phyloP scores from a whole-genome alignment of 2,888 invertebrate genomes.

The Hermodice carunculata region DNA sequence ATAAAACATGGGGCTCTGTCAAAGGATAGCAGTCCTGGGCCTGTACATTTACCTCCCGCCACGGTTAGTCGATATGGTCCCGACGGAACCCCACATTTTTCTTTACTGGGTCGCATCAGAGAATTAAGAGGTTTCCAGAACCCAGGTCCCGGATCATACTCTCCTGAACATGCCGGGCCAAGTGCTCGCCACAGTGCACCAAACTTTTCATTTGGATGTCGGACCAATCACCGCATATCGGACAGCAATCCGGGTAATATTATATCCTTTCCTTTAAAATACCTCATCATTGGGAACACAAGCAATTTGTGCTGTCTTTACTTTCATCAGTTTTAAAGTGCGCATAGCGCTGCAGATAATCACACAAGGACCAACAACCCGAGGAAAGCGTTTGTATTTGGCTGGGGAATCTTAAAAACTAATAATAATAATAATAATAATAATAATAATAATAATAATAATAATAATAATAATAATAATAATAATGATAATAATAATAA shows the following conservation, averaged over 20 bases:
- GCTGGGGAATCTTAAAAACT: no score
- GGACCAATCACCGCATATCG: constrained; percentile 23
- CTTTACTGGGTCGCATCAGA: constrained; percentile 30
- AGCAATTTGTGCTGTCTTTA: no score
- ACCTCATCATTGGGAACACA: no score
- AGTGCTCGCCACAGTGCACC: constrained; percentile 27
- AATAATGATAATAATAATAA: no score
- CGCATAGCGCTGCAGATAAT: no score
- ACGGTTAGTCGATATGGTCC: constrained; percentile 47
- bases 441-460: no score
- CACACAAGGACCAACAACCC: no score
- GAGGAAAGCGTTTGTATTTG: no score
- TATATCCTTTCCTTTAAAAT: no score
- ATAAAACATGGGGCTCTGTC: constrained; percentile 18
- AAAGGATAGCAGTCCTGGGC: constrained; percentile 15
- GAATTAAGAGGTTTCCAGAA: constrained; percentile 24
- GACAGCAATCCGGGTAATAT: constrained; percentile 33
- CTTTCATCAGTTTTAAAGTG: no score
- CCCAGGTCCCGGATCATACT: constrained; percentile 42
- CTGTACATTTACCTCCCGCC: constrained; percentile 17
- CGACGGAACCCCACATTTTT: constrained; percentile 66
- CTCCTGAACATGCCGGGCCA: constrained; percentile 36
- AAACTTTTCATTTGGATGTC: constrained; percentile 30
- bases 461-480: no score
- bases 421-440: no score